Evolutionary conservation across 2,888 invertebrate species (phyloP), one percentile per base, ranked within the genome.

Genomic region (Ormia ochracea): DNA sequence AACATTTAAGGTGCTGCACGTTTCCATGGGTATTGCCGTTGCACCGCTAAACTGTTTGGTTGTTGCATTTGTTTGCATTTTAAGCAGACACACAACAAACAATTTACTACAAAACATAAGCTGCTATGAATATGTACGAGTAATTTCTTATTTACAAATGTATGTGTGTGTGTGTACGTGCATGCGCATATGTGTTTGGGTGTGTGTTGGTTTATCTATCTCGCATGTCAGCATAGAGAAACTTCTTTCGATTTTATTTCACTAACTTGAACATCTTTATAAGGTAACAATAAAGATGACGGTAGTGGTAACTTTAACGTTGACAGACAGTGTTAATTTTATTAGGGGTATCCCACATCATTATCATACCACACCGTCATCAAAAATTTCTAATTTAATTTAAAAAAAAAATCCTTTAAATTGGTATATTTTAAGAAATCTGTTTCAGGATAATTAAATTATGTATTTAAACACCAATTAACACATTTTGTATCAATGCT

Each of bases 11-110:
- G 56, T 66, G 61, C 45, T 54, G 31, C 17, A 19, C 58, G 70
- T 52, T 43, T 36, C 41, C n/a, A 9, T 36, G 31, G 19, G 31
- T 58, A 21, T 26, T 28, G 68, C 31, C 54, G 23, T 12, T 33
- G 31, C n/a, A 2, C 6, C 10, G 31, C 7, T 43, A 17, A 14
- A 14, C 26, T 38, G 10, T 59, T 50, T n/a, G n/a, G n/a, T n/a
- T 69, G 23, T 59, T 75, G 59, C 52, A 41, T 31, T 52, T 59
- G 75, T 74, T 80, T 59, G 61, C 66, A 80, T 68, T 75, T 80
- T 80, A 72, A 75, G 59, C n/a, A 72, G 79, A 68, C 79, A 72
- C 58, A 41, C 72, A 80, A 61, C 45, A 73, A 77, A 74, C 56
- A 50, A 72, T 75, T 75, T 38, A n/a, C n/a, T n/a, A 65, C 65